A percentile compares a stretch with the other conserved stretches of the same genome.
Evolutionary conservation across 2,797 vertebrate genomes (phyloP).

Genomic region (Chromobotia macracanthus): DNA sequence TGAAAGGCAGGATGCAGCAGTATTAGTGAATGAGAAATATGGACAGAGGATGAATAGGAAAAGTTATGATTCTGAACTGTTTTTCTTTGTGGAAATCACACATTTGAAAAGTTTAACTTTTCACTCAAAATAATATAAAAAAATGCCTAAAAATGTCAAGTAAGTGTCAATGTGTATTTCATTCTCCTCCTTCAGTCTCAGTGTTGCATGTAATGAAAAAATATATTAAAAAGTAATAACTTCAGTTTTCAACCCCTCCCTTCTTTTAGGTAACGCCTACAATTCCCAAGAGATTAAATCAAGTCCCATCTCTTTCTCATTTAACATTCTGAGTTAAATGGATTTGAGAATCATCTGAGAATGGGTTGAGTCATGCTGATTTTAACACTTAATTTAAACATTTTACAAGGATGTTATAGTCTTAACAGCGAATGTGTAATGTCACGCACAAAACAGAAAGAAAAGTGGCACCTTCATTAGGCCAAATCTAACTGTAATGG

Average conservation of each 20-base stretch:
- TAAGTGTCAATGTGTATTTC: no score
- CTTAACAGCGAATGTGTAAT: background rate
- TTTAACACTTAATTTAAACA: conserved; percentile 15
- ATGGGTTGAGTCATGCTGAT: conserved; percentile 1
- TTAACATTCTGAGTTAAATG: background rate
- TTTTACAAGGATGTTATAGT: conserved; percentile 43
- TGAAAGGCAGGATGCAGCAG: conserved; percentile 1
- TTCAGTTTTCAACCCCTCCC: background rate
- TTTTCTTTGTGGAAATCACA: background rate
- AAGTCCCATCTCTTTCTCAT: background rate
- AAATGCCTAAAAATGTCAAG: background rate
- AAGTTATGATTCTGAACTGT: background rate
- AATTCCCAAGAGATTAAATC: background rate
- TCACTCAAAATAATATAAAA: background rate
- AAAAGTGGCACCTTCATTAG: background rate
- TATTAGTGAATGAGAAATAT: background rate
- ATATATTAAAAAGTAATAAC: no score
- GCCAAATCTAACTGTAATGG: background rate
- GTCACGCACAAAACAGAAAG: background rate
- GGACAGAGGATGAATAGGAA: background rate
- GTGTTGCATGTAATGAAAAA: background rate
- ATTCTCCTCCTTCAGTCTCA: no score
- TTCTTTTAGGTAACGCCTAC: background rate
- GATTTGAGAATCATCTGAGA: background rate
- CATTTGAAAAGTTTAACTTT: background rate